Conservation (phyloP, 1,140 invertebrate genomes). For the Microplitis demolitor region DNA sequence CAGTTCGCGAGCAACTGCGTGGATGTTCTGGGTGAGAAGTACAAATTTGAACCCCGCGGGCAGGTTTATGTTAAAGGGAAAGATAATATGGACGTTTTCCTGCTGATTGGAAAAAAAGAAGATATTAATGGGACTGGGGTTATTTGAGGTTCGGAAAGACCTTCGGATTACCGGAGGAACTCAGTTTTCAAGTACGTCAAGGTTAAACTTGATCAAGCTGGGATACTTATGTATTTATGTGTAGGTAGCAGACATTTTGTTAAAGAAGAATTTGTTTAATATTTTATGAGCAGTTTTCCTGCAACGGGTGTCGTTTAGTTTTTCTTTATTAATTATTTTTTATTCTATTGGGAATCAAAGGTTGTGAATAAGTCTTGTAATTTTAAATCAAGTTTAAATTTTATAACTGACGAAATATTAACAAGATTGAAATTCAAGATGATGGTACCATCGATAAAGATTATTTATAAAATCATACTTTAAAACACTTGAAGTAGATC, state of each 20-base stretch:
- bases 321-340: too few relatives aligned
- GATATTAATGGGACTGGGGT: neutral
- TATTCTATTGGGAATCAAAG: too few relatives aligned
- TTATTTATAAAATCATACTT: too few relatives aligned
- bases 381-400: too few relatives aligned
- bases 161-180: neutral
- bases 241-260: neutral
- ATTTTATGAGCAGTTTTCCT: too few relatives aligned
- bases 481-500: too few relatives aligned
- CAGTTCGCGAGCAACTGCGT: constrained; percentile 83
- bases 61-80: constrained; percentile 94
- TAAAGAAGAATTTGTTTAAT: neutral
- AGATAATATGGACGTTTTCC: constrained; percentile 89
- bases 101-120: constrained; percentile 66
- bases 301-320: too few relatives aligned
- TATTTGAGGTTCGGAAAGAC: neutral
- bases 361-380: too few relatives aligned
- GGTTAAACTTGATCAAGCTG: neutral
- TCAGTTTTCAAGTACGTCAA: neutral
- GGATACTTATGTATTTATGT: neutral
- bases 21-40: constrained; percentile 67
- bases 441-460: too few relatives aligned
- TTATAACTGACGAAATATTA: too few relatives aligned
- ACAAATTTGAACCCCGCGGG: constrained; percentile 82
- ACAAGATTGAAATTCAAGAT: too few relatives aligned